phyloP scores from a whole-genome alignment of 2,113 vertebrate genomes.

The Syngnathus typhle region DNA sequence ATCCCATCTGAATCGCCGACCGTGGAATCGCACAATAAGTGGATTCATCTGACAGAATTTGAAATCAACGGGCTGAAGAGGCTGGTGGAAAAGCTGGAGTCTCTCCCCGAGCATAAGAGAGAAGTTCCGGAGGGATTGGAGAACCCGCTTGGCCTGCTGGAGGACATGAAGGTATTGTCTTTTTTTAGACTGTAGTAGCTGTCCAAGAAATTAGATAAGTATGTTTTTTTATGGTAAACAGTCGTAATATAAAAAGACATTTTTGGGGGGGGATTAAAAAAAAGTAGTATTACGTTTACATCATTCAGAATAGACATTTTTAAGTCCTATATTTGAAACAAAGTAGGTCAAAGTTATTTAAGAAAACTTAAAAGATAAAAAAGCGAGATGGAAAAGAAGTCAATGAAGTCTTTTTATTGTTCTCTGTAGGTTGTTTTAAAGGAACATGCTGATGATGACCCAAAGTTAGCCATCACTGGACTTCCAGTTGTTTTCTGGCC shows the following conservation, averaged over 20 bases:
- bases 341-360: background rate
- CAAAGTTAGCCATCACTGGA: slow-evolving; percentile 84
- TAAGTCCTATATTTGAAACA: too few species aligned
- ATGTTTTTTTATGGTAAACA: too few species aligned
- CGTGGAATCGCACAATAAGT: slow-evolving; percentile 74
- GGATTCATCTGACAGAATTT: slow-evolving; percentile 91
- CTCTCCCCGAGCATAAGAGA: slow-evolving; percentile 89
- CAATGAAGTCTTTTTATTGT: background rate
- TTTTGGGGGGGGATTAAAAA: too few species aligned
- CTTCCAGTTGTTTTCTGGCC: slow-evolving; percentile 89
- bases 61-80: slow-evolving; percentile 87
- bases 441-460: slow-evolving; percentile 89
- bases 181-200: too few species aligned
- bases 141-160: slow-evolving; percentile 84
- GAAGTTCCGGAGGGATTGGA: slow-evolving; percentile 87
- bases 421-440: slow-evolving; percentile 82
- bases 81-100: slow-evolving; percentile 91
- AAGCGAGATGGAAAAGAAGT: background rate
- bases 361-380: background rate
- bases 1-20: slow-evolving; percentile 78
- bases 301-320: too few species aligned
- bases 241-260: too few species aligned
- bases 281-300: too few species aligned
- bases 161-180: slow-evolving; percentile 84
- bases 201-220: background rate